Evolutionary conservation across 2,797 vertebrate genomes (phyloP).

Genomic region (Pangasius macronema): DNA sequence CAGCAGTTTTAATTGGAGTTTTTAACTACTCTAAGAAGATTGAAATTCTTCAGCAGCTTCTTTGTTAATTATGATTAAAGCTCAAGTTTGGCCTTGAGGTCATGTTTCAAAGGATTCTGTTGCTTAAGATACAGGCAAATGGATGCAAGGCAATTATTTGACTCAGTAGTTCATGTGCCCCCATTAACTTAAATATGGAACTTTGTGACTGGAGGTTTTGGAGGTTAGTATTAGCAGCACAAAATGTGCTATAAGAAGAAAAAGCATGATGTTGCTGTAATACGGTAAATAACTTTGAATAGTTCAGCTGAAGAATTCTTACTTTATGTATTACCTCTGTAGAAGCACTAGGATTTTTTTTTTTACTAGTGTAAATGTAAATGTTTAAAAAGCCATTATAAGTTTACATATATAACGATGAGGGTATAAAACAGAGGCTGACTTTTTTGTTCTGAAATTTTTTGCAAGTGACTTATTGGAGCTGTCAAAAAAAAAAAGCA

Average conservation of each 20-base stretch:
- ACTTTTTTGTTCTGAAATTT: neutral
- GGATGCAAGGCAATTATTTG: conserved; percentile 40
- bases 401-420: neutral
- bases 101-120: conserved; percentile 30
- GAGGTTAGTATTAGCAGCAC: neutral
- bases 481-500: neutral
- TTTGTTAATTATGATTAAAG: conserved; percentile 53
- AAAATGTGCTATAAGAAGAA: neutral
- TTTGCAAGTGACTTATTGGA: conserved; percentile 25
- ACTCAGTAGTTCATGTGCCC: conserved; percentile 39
- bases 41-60: conserved; percentile 42
- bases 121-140: conserved; percentile 22
- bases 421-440: neutral
- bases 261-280: neutral
- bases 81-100: conserved; percentile 40
- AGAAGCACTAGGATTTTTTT: neutral
- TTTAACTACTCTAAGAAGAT: conserved; percentile 47
- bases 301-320: neutral
- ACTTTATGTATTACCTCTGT: neutral
- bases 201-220: neutral
- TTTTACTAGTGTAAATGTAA: neutral
- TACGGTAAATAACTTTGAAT: neutral
- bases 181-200: conserved; percentile 1
- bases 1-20: conserved; percentile 46
- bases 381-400: neutral